Base-by-base conservation (phyloP, 1,140 invertebrate species). In the Sminthurides bifidus region DNA sequence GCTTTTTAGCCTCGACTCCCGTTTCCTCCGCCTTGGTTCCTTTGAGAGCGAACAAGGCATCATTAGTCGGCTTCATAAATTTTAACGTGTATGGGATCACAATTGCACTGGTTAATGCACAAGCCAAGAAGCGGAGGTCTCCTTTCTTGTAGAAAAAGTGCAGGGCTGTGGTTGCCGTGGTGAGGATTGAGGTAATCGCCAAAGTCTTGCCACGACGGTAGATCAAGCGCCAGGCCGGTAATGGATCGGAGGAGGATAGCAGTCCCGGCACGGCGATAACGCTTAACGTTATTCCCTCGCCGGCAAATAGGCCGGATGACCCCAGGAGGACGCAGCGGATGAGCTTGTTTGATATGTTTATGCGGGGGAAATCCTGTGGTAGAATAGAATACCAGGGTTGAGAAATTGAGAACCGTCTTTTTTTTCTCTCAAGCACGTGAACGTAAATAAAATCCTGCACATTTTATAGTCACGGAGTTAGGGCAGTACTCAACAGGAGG, bases 51-150 rank as follows among this genome's bases (percentile, higher is more conserved):
- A 58, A 46, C 14, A 58, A 24, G 14, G 27, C 24, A 14, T 52
- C 31, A 30, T 58, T 58, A 2, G 50, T 58, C 15, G 40, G 33
- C 17, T 38, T 52, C 56, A 58, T 58, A 17, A 58, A 46, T 21
- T 44, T 30, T 0, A 52, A 14, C 1, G 56, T 58, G 23, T 52
- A 58, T 0, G 50, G 41, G 1, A 38, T 23, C 15, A 58, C 23
- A 0, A 31, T 0, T 14, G 52, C 37, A 21, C 14, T 21, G 0
- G 52, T 1, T 33, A 26, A 31, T 12, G 56, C 26, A 2, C 5
- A 3, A 1, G 40, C 1, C 14, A 58, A 27, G 10, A 30, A n/a
- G 3, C 37, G 29, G 3, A 31, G 19, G 40, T 58, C 50, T 23
- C 23, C 29, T 21, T 45, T 52, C 12, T 35, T 38, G 15, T 1